Evolutionary conservation across 2,888 invertebrate species (phyloP).

Genomic region (Ennomos quercinarius): DNA sequence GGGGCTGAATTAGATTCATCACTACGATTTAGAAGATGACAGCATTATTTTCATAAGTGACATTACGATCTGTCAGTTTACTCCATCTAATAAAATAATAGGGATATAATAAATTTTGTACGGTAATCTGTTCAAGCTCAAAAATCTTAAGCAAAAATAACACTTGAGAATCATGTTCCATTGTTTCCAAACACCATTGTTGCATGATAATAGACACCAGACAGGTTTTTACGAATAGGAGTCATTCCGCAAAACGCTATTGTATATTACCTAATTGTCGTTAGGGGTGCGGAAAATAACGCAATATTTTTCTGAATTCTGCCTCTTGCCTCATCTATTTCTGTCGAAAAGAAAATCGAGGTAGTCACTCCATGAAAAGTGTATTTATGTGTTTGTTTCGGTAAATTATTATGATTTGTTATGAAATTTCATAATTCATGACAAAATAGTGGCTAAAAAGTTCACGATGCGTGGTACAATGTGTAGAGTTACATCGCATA

Average conservation of each 20-base stretch:
- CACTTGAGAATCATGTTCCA: background rate
- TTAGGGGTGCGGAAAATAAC: conserved; percentile 45
- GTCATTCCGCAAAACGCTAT: conserved; percentile 38
- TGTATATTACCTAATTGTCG: conserved; percentile 50
- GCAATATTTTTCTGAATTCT: conserved; percentile 51
- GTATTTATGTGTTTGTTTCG: conserved; percentile 32
- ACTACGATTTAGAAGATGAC: too few relatives aligned
- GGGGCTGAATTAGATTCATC: too few relatives aligned
- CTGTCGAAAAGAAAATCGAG: conserved; percentile 43
- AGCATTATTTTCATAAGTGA: too few relatives aligned
- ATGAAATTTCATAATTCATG: conserved; percentile 3
- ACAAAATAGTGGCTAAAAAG: too few relatives aligned
- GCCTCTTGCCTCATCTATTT: conserved; percentile 42
- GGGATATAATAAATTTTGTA: too few relatives aligned
- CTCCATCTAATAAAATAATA: too few relatives aligned
- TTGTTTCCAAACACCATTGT: conserved; percentile 1
- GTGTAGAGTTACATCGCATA: too few relatives aligned
- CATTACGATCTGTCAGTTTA: too few relatives aligned
- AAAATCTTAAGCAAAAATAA: background rate
- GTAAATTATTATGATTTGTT: conserved; percentile 30
- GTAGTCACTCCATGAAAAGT: conserved; percentile 32
- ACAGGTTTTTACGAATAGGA: conserved; percentile 39
- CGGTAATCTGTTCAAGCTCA: too few relatives aligned
- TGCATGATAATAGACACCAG: conserved; percentile 4
- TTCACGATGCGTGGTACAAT: conserved; percentile 1